phyloP scores from a whole-genome alignment of 2,113 vertebrate genomes.

The Smithornis capensis region DNA sequence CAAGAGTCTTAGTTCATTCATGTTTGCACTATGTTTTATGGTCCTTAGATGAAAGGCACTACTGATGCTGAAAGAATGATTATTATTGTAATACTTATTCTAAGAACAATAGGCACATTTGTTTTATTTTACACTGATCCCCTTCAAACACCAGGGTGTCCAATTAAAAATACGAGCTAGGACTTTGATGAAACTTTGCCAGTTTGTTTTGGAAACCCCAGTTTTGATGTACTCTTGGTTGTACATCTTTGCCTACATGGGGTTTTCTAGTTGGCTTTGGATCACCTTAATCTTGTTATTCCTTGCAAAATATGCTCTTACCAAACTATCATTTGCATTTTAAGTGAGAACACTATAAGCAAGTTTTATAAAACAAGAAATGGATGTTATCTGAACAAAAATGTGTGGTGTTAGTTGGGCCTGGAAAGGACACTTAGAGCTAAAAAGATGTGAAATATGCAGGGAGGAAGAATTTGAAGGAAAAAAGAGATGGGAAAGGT shows the following conservation, averaged over 20 bases:
- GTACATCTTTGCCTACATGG: not conserved
- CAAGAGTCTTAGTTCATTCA: not conserved
- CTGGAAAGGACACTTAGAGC: not conserved
- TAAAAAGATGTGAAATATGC: not conserved
- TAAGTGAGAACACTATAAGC: not conserved
- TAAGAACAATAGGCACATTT: conserved; percentile 55
- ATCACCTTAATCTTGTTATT: not conserved
- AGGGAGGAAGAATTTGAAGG: not conserved
- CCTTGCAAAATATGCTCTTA: not conserved
- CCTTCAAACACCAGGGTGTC: conserved; percentile 45
- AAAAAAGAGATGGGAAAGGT: not conserved
- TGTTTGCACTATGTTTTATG: conserved; percentile 32
- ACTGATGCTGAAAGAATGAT: conserved; percentile 52
- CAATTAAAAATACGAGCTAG: conserved; percentile 8
- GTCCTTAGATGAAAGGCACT: conserved; percentile 59
- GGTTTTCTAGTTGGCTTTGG: not conserved
- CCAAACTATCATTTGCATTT: not conserved
- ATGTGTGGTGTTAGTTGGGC: not conserved
- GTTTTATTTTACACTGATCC: conserved; percentile 29
- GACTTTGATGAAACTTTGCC: conserved; percentile 5
- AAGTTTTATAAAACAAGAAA: not conserved
- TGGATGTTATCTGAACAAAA: not conserved
- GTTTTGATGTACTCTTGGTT: not conserved
- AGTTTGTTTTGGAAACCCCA: not conserved
- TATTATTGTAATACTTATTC: conserved; percentile 39